Conservation (phyloP, 2,113 vertebrate genomes). For the Otolemur garnettii region DNA sequence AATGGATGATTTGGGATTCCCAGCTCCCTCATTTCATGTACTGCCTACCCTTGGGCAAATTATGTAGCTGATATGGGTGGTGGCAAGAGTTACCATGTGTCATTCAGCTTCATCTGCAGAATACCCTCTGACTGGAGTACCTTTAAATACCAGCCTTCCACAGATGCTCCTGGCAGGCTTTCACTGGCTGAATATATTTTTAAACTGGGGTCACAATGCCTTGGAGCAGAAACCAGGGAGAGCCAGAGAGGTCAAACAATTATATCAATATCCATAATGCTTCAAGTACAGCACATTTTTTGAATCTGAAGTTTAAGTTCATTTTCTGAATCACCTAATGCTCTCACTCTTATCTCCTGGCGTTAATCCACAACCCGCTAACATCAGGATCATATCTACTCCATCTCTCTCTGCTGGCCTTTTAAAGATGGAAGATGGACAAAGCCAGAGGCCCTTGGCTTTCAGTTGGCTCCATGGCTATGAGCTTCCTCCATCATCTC, state of each 20-base stretch:
- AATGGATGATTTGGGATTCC: background rate
- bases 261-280: background rate
- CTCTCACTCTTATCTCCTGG: background rate
- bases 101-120: background rate
- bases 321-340: background rate
- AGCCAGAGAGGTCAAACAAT: background rate
- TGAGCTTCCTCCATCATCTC: background rate
- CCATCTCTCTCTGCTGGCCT: too few relatives aligned
- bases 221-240: background rate
- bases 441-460: background rate
- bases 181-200: background rate
- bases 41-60: background rate
- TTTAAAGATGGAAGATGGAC: background rate
- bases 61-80: background rate
- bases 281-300: background rate
- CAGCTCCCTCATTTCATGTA: background rate
- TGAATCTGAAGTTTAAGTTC: conserved; percentile 2
- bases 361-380: background rate
- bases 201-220: conserved; percentile 16
- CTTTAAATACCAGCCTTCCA: conserved; percentile 29
- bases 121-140: background rate
- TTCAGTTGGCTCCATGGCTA: background rate
- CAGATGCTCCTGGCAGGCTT: background rate
- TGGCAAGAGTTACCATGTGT: background rate
- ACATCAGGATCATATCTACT: background rate